Base-by-base conservation (phyloP, 2,113 vertebrate genomes). In the Lagopus muta region DNA sequence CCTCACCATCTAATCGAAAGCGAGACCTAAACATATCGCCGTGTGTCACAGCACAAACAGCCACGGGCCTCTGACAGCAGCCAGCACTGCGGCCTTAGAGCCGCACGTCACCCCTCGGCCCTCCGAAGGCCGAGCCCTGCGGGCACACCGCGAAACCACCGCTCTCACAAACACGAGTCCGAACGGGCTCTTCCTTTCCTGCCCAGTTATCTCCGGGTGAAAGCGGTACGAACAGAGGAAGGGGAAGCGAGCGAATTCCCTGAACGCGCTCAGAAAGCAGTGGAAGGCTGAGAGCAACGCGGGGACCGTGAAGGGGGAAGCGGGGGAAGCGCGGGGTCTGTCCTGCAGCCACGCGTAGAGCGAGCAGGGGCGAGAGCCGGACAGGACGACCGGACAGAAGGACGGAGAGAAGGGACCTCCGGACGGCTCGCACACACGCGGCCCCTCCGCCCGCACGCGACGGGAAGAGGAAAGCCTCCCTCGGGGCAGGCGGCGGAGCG, bases 11-110 rank as follows among this genome's bases (percentile, higher is more conserved):
- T 72, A 5, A 58, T 65, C 71, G 74, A 67, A 32, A 1, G 45
- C 57, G 65, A 87, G 82, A 89, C 70, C 89, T 87, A 94, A 95
- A 92, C 84, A 91, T 43, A 89, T 72, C 71, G n/a, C 24, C 36
- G 52, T 65, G 47, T 89, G 89, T 84, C 94, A 94, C 36, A 40
- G 66, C 78, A 69, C 40, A 85, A 73, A 55, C 45, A 82, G 71
- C 54, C 67, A 66, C 45, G 58, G 60, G 92, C 52, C 30, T 75
- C 71, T 38, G 89, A 66, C 43, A 87, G 85, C 58, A 84, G 64
- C 81, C 65, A 70, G 58, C 66, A 72, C 7, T 34, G 77, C 83
- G 84, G 70, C 81, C 74, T 72, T 40, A 69, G 6, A 28, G 22
- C 32, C 40, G 30, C 83, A 32, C 6, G 19, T 52, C 85, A 52